A percentile compares a stretch with the other conserved stretches of the same genome.
These are phyloP conservation scores for Platysteira castanea DNA, from an alignment of 2,113 vertebrate genomes.

Conservation along the genomic window DNA sequence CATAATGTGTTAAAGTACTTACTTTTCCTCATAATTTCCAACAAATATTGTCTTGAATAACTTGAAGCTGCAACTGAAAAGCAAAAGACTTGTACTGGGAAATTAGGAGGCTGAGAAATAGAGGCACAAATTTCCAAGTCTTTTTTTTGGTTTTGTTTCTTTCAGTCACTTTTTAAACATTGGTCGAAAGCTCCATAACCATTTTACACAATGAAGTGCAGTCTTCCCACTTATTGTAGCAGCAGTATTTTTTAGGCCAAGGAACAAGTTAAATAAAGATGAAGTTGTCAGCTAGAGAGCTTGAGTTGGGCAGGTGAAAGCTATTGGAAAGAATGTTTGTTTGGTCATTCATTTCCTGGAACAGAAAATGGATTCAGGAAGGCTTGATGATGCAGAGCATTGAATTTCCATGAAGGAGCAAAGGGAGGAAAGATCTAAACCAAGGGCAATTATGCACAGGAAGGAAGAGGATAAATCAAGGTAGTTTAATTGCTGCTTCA, in stretches of 20 bases:
- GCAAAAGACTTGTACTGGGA: background rate
- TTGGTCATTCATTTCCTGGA: background rate
- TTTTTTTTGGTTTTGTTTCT: background rate
- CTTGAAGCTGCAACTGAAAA: background rate
- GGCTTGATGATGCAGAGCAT: background rate
- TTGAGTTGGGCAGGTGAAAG: background rate
- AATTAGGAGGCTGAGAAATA: background rate
- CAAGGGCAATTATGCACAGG: too few relatives aligned
- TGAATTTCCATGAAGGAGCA: background rate
- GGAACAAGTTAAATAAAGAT: background rate
- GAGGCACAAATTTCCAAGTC: background rate
- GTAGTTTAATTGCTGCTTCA: background rate
- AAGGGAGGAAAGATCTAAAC: background rate
- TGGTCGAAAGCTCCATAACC: accelerated
- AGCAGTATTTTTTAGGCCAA: background rate
- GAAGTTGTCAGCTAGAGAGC: background rate
- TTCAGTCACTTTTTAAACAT: background rate
- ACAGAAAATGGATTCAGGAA: background rate
- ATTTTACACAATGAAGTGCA: background rate
- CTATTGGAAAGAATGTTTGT: background rate
- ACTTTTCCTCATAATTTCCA: background rate
- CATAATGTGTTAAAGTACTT: background rate
- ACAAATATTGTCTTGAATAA: too few relatives aligned
- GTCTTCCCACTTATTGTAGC: background rate
- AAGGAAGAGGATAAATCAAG: background rate